phyloP scores from a whole-genome alignment of 1,140 invertebrate genomes.

The Tribolium madens region DNA sequence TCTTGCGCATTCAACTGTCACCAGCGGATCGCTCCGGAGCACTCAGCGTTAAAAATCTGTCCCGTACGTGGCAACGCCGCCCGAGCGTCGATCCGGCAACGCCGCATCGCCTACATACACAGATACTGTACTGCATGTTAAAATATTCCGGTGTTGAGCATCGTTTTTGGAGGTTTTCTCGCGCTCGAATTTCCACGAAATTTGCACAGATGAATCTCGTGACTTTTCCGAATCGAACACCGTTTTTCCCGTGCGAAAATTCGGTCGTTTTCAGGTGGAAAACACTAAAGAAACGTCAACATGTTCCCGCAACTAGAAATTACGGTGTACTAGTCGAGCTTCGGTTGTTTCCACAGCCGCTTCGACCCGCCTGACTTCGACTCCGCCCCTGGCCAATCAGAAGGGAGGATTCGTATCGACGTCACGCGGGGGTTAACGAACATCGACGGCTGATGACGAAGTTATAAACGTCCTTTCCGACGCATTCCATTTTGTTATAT shows the following conservation, averaged over 20 bases:
- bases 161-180: constrained; percentile 52
- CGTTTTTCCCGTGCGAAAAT: constrained; percentile 52
- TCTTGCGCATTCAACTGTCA: constrained; percentile 62
- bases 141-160: constrained; percentile 58
- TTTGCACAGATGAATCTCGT: constrained; percentile 49
- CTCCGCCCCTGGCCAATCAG: constrained; percentile 63
- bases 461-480: constrained; percentile 49
- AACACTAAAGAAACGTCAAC: constrained; percentile 49
- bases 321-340: constrained; percentile 57
- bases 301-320: constrained; percentile 57
- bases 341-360: constrained; percentile 52
- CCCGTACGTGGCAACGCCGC: constrained; percentile 54
- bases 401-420: constrained; percentile 56
- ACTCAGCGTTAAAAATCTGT: constrained; percentile 59
- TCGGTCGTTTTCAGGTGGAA: constrained; percentile 37
- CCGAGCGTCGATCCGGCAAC: constrained; percentile 54
- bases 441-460: constrained; percentile 37
- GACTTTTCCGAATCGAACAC: constrained; percentile 40
- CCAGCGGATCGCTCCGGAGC: constrained; percentile 50
- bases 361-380: constrained; percentile 61
- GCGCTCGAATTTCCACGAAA: constrained; percentile 54
- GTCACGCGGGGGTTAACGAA: constrained; percentile 60
- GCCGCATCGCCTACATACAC: constrained; percentile 63
- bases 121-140: constrained; percentile 62
- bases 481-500: constrained; percentile 64